These are phyloP conservation scores for Tyto alba DNA, from an alignment of 2,113 vertebrate species.

Conservation along the genomic window DNA sequence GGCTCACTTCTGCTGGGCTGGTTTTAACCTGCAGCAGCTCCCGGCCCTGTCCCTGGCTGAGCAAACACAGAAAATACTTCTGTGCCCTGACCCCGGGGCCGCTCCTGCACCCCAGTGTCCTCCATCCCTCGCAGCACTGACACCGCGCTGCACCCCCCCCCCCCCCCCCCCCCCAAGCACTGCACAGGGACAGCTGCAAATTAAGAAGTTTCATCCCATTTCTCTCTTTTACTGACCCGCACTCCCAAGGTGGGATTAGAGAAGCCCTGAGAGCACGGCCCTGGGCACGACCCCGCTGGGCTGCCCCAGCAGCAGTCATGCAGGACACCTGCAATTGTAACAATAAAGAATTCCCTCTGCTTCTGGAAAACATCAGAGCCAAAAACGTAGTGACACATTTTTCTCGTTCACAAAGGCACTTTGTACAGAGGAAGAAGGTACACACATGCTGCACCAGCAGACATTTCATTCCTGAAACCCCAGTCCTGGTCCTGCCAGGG, in stretches of 20 bases:
- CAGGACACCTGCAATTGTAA: neutral
- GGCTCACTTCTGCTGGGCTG: rapidly evolving
- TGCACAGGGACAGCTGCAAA: neutral
- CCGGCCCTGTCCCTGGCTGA: neutral
- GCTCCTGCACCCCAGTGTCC: neutral
- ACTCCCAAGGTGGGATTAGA: too few species aligned
- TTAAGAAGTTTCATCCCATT: neutral
- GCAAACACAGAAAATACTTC: rapidly evolving
- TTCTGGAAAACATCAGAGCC: neutral
- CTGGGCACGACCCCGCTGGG: rapidly evolving
- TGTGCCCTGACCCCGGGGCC: neutral
- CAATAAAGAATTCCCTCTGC: neutral
- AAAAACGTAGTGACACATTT: neutral
- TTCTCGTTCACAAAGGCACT: neutral
- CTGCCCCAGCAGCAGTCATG: neutral
- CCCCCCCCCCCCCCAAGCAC: rapidly evolving
- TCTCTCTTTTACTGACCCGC: neutral
- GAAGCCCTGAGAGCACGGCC: rapidly evolving
- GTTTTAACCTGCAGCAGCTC: neutral
- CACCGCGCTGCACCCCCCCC: rapidly evolving
- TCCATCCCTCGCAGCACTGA: rapidly evolving
- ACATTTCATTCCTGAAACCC: neutral
- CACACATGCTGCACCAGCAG: rapidly evolving
- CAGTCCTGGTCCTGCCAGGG: neutral
- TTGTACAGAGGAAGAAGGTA: neutral